Evolutionary conservation across 2,888 invertebrate species (phyloP).

Genomic region (Ditula angustiorana): DNA sequence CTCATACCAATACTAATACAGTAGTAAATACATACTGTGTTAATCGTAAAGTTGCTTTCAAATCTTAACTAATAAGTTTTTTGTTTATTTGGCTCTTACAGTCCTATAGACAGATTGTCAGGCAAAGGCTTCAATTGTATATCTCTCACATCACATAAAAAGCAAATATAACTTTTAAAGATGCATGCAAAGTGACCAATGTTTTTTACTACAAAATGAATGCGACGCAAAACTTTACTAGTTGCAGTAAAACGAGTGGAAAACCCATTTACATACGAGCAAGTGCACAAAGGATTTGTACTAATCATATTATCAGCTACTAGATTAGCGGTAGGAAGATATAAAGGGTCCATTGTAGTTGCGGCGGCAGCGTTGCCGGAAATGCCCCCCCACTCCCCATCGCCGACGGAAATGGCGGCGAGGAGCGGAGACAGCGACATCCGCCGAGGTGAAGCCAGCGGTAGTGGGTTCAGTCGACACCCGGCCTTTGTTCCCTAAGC

Average conservation of each 20-base stretch:
- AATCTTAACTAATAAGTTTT: too few species aligned
- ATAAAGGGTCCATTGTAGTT: constrained; percentile 78
- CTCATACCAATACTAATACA: too few species aligned
- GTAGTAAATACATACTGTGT: too few species aligned
- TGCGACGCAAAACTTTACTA: not conserved
- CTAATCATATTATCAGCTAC: constrained; percentile 73
- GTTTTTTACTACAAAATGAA: not conserved
- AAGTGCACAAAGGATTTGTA: constrained; percentile 52
- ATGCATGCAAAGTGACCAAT: too few species aligned
- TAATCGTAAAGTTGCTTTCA: too few species aligned
- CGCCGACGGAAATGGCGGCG: constrained; percentile 74
- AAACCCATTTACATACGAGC: constrained; percentile 47
- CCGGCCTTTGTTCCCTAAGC: constrained; percentile 59
- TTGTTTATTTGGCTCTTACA: too few species aligned
- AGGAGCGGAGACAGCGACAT: constrained; percentile 78
- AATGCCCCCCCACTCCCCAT: constrained; percentile 48
- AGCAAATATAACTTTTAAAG: too few species aligned
- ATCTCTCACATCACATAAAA: too few species aligned
- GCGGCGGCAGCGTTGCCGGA: constrained; percentile 53
- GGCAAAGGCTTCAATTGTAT: too few species aligned
- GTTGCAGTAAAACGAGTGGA: constrained; percentile 4
- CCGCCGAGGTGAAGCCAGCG: constrained; percentile 72
- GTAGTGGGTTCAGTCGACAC: constrained; percentile 50
- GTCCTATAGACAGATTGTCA: too few species aligned
- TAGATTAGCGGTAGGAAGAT: constrained; percentile 78